These are phyloP conservation scores for Smithornis capensis DNA, from an alignment of 2,113 vertebrate species.

Conservation along the genomic window DNA sequence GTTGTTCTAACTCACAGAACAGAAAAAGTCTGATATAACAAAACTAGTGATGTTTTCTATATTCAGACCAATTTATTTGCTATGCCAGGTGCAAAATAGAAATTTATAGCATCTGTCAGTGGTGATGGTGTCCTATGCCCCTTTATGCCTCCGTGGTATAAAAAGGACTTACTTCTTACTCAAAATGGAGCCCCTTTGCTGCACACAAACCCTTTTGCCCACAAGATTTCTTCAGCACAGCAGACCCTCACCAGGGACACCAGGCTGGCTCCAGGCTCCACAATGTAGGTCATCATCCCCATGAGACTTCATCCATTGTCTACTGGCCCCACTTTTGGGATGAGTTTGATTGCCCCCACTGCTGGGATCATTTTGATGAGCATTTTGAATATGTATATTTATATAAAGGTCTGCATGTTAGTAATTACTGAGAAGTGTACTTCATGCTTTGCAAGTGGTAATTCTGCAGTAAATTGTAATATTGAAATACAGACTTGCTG, in stretches of 20 bases:
- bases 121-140: neutral
- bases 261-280: neutral
- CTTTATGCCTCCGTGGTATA: neutral
- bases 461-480: neutral
- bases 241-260: fast-evolving
- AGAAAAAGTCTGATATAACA: neutral
- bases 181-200: neutral
- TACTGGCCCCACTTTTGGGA: neutral
- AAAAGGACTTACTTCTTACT: neutral
- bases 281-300: neutral
- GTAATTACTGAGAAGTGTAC: neutral
- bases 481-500: neutral
- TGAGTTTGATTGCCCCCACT: neutral
- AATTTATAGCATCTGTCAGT: neutral
- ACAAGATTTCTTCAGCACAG: neutral
- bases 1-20: neutral
- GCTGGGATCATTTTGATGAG: neutral
- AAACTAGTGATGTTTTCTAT: no score
- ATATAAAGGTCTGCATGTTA: neutral
- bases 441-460: neutral
- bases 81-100: neutral
- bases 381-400: neutral
- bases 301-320: neutral
- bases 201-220: neutral
- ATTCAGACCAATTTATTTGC: no score